Percentiles rank a stretch among this genome's conserved stretches.
Conservation (phyloP, 2,888 invertebrate species). For the Sepiola atlantica region DNA sequence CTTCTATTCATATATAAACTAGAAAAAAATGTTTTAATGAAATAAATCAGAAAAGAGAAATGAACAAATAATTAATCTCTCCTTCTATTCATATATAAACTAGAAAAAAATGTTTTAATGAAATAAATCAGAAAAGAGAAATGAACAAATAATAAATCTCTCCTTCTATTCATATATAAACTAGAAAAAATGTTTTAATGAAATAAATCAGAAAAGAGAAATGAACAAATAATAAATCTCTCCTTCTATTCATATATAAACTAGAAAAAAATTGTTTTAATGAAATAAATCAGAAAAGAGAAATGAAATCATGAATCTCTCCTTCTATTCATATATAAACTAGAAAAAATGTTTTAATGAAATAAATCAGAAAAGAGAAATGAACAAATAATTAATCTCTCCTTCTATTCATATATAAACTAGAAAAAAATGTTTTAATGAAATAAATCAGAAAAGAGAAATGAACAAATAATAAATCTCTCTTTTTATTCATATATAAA, state of each 20-base stretch:
- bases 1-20: too few species aligned
- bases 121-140: background rate
- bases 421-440: background rate
- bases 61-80: background rate
- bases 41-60: background rate
- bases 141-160: background rate
- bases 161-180: too few species aligned
- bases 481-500: too few species aligned
- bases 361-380: background rate
- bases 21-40: background rate
- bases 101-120: background rate
- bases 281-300: background rate
- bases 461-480: background rate
- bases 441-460: background rate
- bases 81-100: too few species aligned
- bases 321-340: too few species aligned
- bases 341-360: background rate
- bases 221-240: background rate
- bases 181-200: background rate
- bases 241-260: too few species aligned
- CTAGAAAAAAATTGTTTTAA: background rate
- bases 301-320: background rate
- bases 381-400: background rate
- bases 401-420: too few species aligned
- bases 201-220: background rate